Percentiles rank a stretch among this genome's conserved stretches.
phyloP scores from a whole-genome alignment of 2,888 invertebrate species.

The Sphinx pinastri region DNA sequence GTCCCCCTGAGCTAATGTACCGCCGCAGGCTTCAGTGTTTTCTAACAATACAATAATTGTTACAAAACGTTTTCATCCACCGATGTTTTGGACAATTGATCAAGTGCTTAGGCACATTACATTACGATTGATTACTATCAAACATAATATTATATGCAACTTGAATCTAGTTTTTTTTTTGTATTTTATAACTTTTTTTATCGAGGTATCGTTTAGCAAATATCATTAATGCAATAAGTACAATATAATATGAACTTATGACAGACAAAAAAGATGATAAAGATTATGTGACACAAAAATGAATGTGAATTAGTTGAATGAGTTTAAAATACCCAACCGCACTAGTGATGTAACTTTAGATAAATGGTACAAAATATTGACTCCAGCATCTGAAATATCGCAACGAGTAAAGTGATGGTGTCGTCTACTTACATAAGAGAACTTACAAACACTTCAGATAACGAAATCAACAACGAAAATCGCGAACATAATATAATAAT shows the following conservation, averaged over 20 bases:
- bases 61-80: conserved; percentile 57
- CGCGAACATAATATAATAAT: conserved; percentile 56
- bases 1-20: conserved; percentile 52
- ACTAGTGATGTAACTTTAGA: conserved; percentile 62
- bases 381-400: conserved; percentile 51
- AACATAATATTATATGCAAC: conserved; percentile 80
- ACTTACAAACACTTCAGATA: conserved; percentile 54
- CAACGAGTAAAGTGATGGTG: conserved; percentile 35
- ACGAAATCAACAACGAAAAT: conserved; percentile 51
- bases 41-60: conserved; percentile 53
- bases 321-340: conserved; percentile 74
- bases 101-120: conserved; percentile 79
- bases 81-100: conserved; percentile 62
- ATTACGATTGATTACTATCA: conserved; percentile 74
- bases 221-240: conserved; percentile 82
- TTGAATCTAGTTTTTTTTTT: conserved; percentile 73
- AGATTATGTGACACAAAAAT: conserved; percentile 66
- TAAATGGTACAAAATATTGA: conserved; percentile 32
- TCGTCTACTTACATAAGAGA: conserved; percentile 36
- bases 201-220: conserved; percentile 76
- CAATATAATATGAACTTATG: conserved; percentile 79
- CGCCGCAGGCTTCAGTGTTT: conserved; percentile 55
- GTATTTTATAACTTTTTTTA: conserved; percentile 62
- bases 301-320: conserved; percentile 67
- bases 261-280: conserved; percentile 68